Evolutionary conservation across 2,113 vertebrate genomes (phyloP).

Genomic region (Theristicus caerulescens): DNA sequence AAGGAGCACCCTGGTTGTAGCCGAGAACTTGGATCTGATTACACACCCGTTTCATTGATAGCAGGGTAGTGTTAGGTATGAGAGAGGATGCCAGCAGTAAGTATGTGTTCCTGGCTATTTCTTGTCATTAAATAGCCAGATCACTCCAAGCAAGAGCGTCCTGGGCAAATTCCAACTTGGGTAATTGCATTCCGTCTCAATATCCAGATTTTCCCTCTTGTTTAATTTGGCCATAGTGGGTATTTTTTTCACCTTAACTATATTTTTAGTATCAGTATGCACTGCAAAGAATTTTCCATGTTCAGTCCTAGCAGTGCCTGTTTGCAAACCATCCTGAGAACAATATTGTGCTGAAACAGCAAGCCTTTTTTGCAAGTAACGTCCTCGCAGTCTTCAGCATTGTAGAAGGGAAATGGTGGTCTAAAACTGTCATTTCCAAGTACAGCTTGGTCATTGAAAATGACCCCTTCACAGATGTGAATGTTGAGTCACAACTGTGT

Average conservation of each 20-base stretch:
- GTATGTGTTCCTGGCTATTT: neutral
- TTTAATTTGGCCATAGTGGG: neutral
- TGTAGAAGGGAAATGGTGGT: neutral
- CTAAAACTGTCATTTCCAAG: neutral
- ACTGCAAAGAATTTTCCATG: slow-evolving; percentile 18
- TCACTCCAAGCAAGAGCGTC: neutral
- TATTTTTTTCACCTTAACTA: slow-evolving; percentile 37
- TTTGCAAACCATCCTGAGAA: neutral
- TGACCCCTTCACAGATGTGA: neutral
- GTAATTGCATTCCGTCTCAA: slow-evolving; percentile 28
- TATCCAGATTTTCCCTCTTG: neutral
- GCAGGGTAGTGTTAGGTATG: neutral
- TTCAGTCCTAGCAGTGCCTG: neutral
- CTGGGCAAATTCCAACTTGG: slow-evolving; percentile 30
- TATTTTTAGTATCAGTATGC: neutral
- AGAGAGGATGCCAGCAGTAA: neutral
- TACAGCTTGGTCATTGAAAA: neutral
- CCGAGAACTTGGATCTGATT: neutral
- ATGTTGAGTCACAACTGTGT: neutral
- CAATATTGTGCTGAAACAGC: neutral
- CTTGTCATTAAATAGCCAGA: slow-evolving; percentile 28
- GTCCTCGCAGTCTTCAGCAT: neutral
- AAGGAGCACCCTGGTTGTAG: neutral
- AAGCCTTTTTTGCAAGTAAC: neutral
- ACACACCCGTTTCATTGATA: slow-evolving; percentile 8